Evolutionary conservation across 2,888 invertebrate genomes (phyloP).

Genomic region (Heliconius erato): DNA sequence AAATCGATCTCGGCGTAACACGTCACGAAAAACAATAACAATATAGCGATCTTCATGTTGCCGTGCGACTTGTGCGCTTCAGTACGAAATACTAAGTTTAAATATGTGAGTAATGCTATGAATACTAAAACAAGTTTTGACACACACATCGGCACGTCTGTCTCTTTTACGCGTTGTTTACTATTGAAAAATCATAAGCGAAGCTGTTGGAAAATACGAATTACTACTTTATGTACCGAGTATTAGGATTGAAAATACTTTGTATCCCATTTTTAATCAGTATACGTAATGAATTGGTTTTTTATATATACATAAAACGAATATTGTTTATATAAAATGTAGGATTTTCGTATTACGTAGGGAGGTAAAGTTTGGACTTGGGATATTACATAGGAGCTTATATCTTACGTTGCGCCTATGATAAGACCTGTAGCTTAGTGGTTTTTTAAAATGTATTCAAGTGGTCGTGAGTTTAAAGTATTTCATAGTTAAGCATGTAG

Average conservation of each 20-base stretch:
- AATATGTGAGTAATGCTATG: constrained; percentile 27
- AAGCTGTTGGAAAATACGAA: neutral
- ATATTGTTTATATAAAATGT: constrained; percentile 6
- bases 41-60: constrained; percentile 65
- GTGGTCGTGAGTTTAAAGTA: too few species aligned
- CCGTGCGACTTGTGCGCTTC: constrained; percentile 59
- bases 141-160: constrained; percentile 2
- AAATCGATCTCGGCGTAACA: constrained; percentile 72
- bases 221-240: neutral
- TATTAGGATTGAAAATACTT: neutral
- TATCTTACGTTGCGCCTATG: too few species aligned
- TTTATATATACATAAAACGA: neutral
- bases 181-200: neutral
- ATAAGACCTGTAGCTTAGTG: too few species aligned
- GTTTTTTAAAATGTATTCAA: too few species aligned
- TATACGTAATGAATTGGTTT: constrained; percentile 4
- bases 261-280: neutral
- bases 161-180: neutral
- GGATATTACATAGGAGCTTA: constrained; percentile 1
- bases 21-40: constrained; percentile 63
- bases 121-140: constrained; percentile 33
- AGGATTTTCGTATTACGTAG: constrained; percentile 17
- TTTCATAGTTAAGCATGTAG: too few species aligned
- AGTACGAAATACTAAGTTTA: constrained; percentile 62
- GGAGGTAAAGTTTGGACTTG: neutral